Evolutionary conservation across 1,140 invertebrate genomes (phyloP), one percentile per base, ranked within the genome.

Genomic region (Heliconius congener): DNA sequence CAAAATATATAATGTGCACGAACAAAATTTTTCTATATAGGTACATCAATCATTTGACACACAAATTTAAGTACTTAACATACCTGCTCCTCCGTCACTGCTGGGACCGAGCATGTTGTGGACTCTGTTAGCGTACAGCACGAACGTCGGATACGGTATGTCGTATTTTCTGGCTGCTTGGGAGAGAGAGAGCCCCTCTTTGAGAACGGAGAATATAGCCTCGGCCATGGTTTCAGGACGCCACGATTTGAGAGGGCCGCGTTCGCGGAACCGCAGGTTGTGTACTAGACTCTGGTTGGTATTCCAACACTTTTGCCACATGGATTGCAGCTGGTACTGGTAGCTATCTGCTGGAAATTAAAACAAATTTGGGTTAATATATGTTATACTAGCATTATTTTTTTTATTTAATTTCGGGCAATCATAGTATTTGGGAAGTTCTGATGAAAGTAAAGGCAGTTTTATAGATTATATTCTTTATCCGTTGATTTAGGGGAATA

Each of bases 291-390:
- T 97, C 91, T 98, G 97, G 94, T 98, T 98, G 75, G 97, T 98
- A 90, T 97, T 98, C 98, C 98, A 98, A 93, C 98, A 98, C 91
- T 98, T 98, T 93, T 98, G 98, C 98, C 98, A 98, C 96, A 98
- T 98, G 52, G 97, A 98, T 93, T 98, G 98, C 90, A 98, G 95
- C 93, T 98, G 98, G 93, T 98, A 98, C 94, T 98, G 98, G 95
- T 98, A 98, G 95, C 97, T 98, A 96, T 98, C 98, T 97, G 97
- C 96, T 97, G 96, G 86, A 95, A 91, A 86, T 81, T 80, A 80
- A 88, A 91, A 81, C 74, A 37, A 16, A 23, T 57, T 83, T 80
- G 82, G 88, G 82, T 87, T 73, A 77, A 73, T 72, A 71, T 57
- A 71, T 75, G 60, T 66, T 66, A 27, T 13, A 66, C n/a, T 55